These are phyloP conservation scores for Falco peregrinus DNA, from an alignment of 2,797 vertebrate genomes.

Conservation along the genomic window DNA sequence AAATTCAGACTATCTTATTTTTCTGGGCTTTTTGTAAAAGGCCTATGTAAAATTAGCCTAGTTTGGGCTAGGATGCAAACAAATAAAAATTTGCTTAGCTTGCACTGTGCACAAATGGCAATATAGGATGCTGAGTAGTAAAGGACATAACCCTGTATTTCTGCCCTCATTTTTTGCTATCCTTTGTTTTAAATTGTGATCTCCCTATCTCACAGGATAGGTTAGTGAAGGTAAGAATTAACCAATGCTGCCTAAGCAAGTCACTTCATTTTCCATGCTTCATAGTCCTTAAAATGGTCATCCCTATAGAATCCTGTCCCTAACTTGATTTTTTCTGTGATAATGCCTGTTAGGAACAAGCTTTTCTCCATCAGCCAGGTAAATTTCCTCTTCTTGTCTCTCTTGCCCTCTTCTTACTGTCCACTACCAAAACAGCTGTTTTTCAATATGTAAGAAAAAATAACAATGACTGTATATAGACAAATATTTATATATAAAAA, in stretches of 20 bases:
- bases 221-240: not conserved
- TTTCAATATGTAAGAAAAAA: not conserved
- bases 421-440: not conserved
- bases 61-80: not conserved
- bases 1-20: not conserved
- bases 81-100: not conserved
- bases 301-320: not conserved
- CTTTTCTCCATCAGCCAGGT: not conserved
- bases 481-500: not conserved
- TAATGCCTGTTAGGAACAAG: not conserved
- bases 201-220: not conserved
- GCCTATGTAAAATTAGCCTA: not conserved
- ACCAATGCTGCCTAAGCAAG: not conserved
- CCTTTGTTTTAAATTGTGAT: not conserved
- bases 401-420: not conserved
- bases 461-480: not conserved
- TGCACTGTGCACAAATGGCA: not conserved
- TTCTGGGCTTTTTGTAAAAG: not conserved
- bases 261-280: not conserved
- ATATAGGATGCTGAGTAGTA: not conserved
- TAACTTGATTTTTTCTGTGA: not conserved
- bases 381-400: not conserved
- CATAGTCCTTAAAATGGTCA: not conserved
- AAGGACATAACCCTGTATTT: not conserved
- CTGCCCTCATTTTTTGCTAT: not conserved